Conservation (phyloP, 2,888 invertebrate species). For the Zhengitettix transpicula region DNA sequence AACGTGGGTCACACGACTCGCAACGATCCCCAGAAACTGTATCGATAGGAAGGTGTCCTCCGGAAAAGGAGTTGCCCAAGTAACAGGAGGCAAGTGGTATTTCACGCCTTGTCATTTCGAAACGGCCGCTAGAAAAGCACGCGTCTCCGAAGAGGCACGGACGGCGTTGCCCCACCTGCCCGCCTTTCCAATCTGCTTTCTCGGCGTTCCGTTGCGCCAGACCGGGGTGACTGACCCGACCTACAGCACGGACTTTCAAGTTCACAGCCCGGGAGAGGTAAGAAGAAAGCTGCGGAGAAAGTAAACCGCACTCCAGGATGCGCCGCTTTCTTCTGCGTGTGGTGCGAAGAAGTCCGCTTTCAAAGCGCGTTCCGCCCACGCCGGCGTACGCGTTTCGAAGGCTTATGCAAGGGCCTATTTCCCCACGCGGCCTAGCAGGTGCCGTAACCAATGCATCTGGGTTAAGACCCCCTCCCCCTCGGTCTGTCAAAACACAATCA, state of each 20-base stretch:
- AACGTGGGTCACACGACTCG: too few relatives aligned
- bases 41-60: too few relatives aligned
- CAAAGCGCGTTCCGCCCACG: too few relatives aligned
- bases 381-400: too few relatives aligned
- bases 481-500: slow-evolving; percentile 3
- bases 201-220: not conserved
- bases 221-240: slow-evolving; percentile 8
- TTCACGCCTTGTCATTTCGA: slow-evolving; percentile 9
- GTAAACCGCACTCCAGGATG: too few relatives aligned
- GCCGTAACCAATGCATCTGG: slow-evolving; percentile 2
- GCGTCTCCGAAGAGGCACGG: not conserved
- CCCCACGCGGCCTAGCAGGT: not conserved
- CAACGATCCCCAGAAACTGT: too few relatives aligned
- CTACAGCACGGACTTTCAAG: slow-evolving; percentile 7
- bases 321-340: too few relatives aligned
- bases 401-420: too few relatives aligned
- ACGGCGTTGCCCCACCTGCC: not conserved
- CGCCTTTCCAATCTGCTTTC: not conserved
- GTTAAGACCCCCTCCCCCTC: slow-evolving; percentile 9
- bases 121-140: slow-evolving; percentile 1
- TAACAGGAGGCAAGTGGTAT: slow-evolving; percentile 9
- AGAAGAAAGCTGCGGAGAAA: too few relatives aligned
- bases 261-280: slow-evolving; percentile 1
- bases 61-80: slow-evolving; percentile 4
- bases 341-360: too few relatives aligned